Base-by-base conservation (phyloP, 2,113 vertebrate genomes). In the Oncorhynchus mykiss region DNA sequence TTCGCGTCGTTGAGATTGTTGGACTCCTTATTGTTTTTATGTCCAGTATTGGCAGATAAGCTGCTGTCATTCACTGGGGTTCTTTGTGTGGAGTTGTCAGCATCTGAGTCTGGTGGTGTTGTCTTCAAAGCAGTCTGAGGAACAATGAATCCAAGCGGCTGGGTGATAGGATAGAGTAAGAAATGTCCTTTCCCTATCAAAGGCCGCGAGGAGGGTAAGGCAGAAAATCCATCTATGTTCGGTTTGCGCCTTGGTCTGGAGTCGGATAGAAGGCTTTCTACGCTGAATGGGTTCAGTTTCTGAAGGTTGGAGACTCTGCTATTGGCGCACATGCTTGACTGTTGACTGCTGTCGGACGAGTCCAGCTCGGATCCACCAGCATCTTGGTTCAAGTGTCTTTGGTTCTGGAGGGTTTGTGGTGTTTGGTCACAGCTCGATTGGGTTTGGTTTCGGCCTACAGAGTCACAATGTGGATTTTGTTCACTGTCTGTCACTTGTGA, bases 81-180 rank as follows among this genome's bases (percentile, higher is more conserved):
- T 79, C 89, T 87, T 5, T 90, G 91, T 11, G 68, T 84, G 88
- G 0, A 90, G 20, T 88, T 81, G 70, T 91, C 90, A 0, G 84
- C 59, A 76, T 95, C 94, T 1, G 81, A 82, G 77, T 86, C 88
- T 2, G 89, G 75, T 1, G 89, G 82, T 0, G 89, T 75, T 76
- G 91, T 87, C 82, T 94, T 95, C 78, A 96, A 91, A n/a, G 96
- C 94, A 45, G 96, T 94, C 82, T 97, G 97, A 51, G 96, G 96
- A 82, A 98, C 96, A 82, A 98, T 92, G 94, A 98, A 98, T 88
- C 97, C 97, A 1, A 98, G 93, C 18, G 97, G 97, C 90, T 98
- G 97, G 3, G 97, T 97, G 90, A 98, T 97, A 79, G 96, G 96
- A 78, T 98, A 98, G 64, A 98, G 95, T 20, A 97, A 87, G 88